A percentile compares a stretch with the other conserved stretches of the same genome.
phyloP scores from a whole-genome alignment of 2,797 vertebrate species.

The Intellagama lesueurii region DNA sequence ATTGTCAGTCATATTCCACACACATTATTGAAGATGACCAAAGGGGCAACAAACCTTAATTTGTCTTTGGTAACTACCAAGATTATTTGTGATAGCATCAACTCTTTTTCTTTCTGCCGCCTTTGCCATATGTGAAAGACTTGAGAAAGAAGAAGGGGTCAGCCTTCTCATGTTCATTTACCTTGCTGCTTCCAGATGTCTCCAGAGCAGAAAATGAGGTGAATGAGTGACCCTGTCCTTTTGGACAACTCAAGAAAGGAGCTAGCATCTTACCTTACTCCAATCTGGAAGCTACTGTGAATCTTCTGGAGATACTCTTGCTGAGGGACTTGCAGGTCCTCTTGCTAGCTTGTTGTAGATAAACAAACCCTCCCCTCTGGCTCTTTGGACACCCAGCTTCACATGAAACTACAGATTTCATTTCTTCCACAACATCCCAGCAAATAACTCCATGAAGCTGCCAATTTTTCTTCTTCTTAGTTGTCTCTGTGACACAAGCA shows the following conservation, averaged over 20 bases:
- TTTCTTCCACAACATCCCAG: not conserved
- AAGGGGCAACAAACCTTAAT: too few relatives aligned
- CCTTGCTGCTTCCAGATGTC: not conserved
- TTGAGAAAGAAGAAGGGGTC: not conserved
- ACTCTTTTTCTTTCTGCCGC: not conserved
- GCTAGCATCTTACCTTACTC: not conserved
- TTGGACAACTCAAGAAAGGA: not conserved
- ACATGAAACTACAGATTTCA: not conserved
- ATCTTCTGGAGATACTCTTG: not conserved
- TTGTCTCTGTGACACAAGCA: too few relatives aligned
- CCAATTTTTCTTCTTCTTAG: too few relatives aligned
- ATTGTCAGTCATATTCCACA: not conserved
- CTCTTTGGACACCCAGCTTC: not conserved
- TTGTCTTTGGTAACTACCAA: not conserved
- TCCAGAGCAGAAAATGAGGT: not conserved
- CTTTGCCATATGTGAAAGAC: not conserved
- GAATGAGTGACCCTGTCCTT: not conserved
- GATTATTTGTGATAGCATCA: not conserved
- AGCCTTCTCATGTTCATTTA: not conserved
- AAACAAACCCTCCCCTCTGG: not conserved
- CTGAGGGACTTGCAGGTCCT: not conserved
- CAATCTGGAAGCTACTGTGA: not conserved
- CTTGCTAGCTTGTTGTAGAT: not conserved
- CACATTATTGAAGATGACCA: not conserved
- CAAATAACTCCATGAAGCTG: not conserved